Evolutionary conservation across 2,888 invertebrate genomes (phyloP), one percentile per base, ranked within the genome.

Genomic region (Sarcophaga subvicina): DNA sequence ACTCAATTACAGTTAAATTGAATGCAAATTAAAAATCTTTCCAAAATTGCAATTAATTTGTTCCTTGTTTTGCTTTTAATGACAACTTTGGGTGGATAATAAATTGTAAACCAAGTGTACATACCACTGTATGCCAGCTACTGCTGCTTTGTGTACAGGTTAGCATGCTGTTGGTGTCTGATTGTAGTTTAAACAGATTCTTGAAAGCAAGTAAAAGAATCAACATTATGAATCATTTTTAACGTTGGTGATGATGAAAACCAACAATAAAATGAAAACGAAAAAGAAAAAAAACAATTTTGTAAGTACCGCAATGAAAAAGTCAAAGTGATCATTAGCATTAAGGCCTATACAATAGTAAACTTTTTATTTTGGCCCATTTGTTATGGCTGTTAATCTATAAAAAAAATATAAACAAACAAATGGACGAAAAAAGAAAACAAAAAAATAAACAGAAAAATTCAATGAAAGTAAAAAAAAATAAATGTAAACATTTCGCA

Each of bases 401-500:
- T 17, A 3, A 54, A 54, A 54, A 0, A 2, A 5, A 54, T 4
- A 54, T 14, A 54, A 14, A 54, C 54, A 54, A 54, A 54, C 12
- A 54, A 54, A 54, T 14, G 17, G 5, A 45, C 17, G 2, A 37
- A 14, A 66, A 37, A 37, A 25, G 37, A 22, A 66, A 37, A 14
- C 5, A 37, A 5, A 17, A 54, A 54, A 54, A 17, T 54, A 66
- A 17, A 37, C 37, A 66, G 10, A 37, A 37, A 37, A 37, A 37
- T 37, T 37, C 37, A 80, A 73, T 20, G 69, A 86, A 83, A 83
- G 77, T 77, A 69, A 37, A 37, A 37, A 37, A 37, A 37, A 10
- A 37, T 1, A 37, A 37, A 37, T 78, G 67, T 63, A 86, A 83
- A 80, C 62, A 72, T 60, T 83, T 76, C 14, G 72, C 77, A 63